These are phyloP conservation scores for Eucidaris tribuloides DNA, from an alignment of 35 echinoderm and acorn worm species.

Conservation along the genomic window DNA sequence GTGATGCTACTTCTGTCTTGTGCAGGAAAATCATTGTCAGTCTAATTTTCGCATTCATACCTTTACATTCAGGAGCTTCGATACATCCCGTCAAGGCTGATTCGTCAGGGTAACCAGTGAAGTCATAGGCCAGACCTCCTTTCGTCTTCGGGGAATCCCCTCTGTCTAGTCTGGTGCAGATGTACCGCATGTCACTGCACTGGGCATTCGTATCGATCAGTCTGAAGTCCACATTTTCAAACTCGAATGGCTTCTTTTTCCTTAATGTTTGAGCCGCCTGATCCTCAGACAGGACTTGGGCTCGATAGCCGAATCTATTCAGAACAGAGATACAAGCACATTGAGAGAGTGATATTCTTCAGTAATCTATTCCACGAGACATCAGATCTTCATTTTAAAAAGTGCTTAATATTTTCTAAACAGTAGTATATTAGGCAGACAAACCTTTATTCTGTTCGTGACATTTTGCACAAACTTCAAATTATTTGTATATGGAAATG, in stretches of 20 bases:
- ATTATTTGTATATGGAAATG: too few species aligned
- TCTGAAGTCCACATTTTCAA: constrained; percentile 20
- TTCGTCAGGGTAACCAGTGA: constrained; percentile 18
- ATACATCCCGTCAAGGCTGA: background rate
- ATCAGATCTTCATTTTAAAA: too few species aligned
- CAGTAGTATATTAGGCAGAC: too few species aligned
- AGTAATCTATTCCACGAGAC: too few species aligned
- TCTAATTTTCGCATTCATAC: too few species aligned
- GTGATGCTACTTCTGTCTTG: too few species aligned
- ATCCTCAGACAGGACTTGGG: constrained; percentile 30
- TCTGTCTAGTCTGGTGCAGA: constrained; percentile 21
- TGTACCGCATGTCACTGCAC: constrained; percentile 11
- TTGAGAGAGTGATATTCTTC: too few species aligned
- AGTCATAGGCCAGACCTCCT: constrained; percentile 1
- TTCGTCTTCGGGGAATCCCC: constrained; percentile 22
- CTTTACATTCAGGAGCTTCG: constrained; percentile 8
- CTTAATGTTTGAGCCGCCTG: constrained; percentile 26
- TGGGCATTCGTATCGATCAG: background rate
- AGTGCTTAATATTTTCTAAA: too few species aligned
- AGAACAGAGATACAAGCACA: background rate
- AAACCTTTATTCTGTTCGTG: too few species aligned
- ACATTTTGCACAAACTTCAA: too few species aligned
- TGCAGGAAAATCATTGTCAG: too few species aligned
- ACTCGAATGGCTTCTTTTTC: constrained; percentile 5
- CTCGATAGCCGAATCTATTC: constrained; percentile 25